These are phyloP conservation scores for Tauraco erythrolophus DNA, from an alignment of 2,113 vertebrate species.

Conservation along the genomic window DNA sequence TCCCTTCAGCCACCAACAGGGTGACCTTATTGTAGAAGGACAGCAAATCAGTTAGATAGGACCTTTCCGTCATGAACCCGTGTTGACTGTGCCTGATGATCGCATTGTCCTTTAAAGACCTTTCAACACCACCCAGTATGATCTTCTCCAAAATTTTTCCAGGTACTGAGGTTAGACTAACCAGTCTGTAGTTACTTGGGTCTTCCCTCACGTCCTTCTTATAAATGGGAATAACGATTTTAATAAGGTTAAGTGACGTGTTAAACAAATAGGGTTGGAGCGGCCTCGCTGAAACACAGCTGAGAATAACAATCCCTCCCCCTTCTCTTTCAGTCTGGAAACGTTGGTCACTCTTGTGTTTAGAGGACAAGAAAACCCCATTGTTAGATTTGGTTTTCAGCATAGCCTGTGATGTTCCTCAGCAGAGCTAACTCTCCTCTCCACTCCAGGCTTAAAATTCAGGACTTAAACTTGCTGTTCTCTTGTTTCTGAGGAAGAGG, in stretches of 20 bases:
- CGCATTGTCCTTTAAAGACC: neutral
- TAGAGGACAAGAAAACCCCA: neutral
- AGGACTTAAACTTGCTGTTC: neutral
- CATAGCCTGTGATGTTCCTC: neutral
- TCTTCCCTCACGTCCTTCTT: neutral
- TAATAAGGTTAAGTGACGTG: neutral
- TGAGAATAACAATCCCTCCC: neutral
- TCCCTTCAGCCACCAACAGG: neutral
- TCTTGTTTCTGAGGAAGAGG: neutral
- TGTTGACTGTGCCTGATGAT: neutral
- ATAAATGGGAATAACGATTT: neutral
- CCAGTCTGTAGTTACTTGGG: neutral
- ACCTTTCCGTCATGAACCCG: neutral
- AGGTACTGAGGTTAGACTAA: neutral
- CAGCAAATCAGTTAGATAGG: neutral
- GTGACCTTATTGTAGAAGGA: neutral
- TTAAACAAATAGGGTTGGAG: neutral
- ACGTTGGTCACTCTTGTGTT: neutral
- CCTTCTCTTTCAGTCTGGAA: neutral
- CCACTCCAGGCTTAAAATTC: neutral
- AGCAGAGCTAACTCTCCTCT: neutral
- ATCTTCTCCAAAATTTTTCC: neutral
- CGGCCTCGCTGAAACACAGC: neutral
- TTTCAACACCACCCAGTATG: neutral
- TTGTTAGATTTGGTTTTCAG: neutral